A percentile compares a stretch with the other conserved stretches of the same genome.
These are phyloP conservation scores for Himantopus leucocephalus DNA, from an alignment of 2,113 vertebrate genomes.

Conservation along the genomic window DNA sequence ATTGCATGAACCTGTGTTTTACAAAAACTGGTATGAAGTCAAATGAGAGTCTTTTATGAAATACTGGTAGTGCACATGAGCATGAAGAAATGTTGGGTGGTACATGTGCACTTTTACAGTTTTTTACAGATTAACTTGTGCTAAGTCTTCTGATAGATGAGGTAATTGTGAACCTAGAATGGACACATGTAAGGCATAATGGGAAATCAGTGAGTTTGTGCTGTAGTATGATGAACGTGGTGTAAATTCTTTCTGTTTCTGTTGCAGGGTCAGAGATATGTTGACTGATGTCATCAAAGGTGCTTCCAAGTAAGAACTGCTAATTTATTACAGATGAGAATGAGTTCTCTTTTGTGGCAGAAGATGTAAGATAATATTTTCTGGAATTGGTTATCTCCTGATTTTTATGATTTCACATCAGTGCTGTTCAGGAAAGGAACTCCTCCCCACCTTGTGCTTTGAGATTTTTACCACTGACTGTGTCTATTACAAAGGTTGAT, in stretches of 20 bases:
- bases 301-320: slow-evolving; percentile 88
- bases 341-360: not conserved
- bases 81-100: not conserved
- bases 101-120: not conserved
- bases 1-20: not conserved
- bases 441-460: not conserved
- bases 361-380: not conserved
- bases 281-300: slow-evolving; percentile 87
- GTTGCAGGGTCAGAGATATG: slow-evolving; percentile 89
- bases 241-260: not conserved
- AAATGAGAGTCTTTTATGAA: not conserved
- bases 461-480: not conserved
- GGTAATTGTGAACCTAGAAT: not conserved
- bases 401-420: not conserved
- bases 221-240: rapidly evolving
- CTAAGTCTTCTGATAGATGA: not conserved
- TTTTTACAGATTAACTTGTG: not conserved
- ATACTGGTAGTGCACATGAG: not conserved
- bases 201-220: not conserved
- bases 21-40: not conserved
- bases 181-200: not conserved
- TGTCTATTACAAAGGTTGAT: not conserved
- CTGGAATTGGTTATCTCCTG: not conserved
- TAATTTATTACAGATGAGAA: not conserved
- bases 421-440: not conserved